Evolutionary conservation across 2,888 invertebrate species (phyloP).

Genomic region (Eupeodes luniger): DNA sequence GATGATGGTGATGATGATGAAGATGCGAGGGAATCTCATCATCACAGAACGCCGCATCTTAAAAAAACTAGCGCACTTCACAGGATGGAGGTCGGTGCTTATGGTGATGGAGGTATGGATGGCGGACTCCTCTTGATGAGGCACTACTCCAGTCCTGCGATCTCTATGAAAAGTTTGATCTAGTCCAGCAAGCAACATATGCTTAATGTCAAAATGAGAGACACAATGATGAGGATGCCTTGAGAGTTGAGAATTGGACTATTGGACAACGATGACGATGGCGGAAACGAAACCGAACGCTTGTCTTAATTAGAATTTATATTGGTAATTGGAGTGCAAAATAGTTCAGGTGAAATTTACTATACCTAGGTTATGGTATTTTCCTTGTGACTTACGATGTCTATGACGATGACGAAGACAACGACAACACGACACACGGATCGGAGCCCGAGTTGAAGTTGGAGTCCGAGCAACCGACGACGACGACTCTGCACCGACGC

Average conservation of each 20-base stretch:
- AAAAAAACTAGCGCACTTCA: conserved; percentile 26
- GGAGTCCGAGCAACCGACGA: not conserved
- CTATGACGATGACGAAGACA: not conserved
- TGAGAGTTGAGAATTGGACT: conserved; percentile 5
- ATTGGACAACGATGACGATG: conserved; percentile 30
- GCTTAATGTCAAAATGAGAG: conserved; percentile 48
- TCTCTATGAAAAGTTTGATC: conserved; percentile 50
- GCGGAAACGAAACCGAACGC: conserved; percentile 42
- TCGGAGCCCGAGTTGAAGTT: no score
- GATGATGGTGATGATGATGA: conserved; percentile 23
- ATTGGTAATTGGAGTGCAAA: conserved; percentile 75
- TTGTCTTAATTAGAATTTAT: conserved; percentile 74
- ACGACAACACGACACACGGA: not conserved
- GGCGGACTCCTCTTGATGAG: conserved; percentile 44
- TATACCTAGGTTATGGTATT: conserved; percentile 8
- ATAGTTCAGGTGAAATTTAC: conserved; percentile 73
- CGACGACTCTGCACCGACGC: not conserved
- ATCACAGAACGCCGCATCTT: conserved; percentile 43
- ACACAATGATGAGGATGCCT: conserved; percentile 54
- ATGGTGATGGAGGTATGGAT: not conserved
- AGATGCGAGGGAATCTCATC: conserved; percentile 33
- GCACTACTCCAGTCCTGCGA: conserved; percentile 36
- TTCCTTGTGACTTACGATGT: conserved; percentile 13
- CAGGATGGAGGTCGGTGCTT: not conserved
- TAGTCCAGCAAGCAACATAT: conserved; percentile 55